Percentiles rank a stretch among this genome's conserved stretches.
phyloP scores from a whole-genome alignment of 2,797 vertebrate genomes.

The Heterohyrax brucei region DNA sequence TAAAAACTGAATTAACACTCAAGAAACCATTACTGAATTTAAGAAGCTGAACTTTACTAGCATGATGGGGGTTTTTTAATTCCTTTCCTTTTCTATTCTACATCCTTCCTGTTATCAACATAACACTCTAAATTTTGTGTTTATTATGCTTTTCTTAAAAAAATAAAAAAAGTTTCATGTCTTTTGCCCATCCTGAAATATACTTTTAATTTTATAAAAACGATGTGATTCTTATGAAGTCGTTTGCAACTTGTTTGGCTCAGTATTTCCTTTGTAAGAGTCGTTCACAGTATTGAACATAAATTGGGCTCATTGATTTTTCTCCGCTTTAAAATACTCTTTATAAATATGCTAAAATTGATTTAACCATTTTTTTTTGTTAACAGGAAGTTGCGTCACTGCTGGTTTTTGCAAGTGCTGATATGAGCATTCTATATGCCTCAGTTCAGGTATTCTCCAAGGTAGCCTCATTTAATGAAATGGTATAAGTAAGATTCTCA shows the following conservation, averaged over 20 bases:
- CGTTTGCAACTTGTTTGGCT: neutral
- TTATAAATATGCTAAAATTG: neutral
- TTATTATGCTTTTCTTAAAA: neutral
- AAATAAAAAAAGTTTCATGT: neutral
- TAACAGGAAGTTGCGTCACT: neutral
- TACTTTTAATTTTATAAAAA: neutral
- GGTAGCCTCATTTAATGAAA: neutral
- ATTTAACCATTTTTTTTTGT: neutral
- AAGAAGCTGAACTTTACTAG: neutral
- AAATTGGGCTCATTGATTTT: conserved; percentile 4
- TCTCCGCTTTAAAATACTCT: neutral
- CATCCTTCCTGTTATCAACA: neutral
- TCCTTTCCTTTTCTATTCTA: neutral
- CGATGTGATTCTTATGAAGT: neutral
- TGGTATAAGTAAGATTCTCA: neutral
- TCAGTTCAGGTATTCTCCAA: neutral
- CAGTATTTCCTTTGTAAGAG: neutral
- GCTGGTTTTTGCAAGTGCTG: neutral
- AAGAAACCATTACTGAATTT: neutral
- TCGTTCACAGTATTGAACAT: neutral
- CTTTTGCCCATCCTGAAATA: neutral
- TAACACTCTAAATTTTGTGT: neutral
- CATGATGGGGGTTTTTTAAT: neutral
- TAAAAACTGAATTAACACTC: neutral
- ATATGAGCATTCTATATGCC: neutral